A percentile compares a stretch with the other conserved stretches of the same genome.
phyloP scores from a whole-genome alignment of 2,113 vertebrate genomes.

The Phalacrocorax brasilianus region DNA sequence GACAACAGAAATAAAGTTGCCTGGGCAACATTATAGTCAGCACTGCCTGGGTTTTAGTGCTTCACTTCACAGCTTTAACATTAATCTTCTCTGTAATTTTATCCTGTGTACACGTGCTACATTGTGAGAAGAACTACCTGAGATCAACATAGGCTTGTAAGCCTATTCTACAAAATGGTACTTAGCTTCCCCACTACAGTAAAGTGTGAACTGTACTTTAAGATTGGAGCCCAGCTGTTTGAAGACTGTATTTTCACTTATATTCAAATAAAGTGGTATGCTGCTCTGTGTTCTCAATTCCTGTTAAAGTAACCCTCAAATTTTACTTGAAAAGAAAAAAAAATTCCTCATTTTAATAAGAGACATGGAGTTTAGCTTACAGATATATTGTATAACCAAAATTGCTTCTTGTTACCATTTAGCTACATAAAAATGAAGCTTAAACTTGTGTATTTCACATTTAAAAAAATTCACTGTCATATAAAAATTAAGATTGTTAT shows the following conservation, averaged over 20 bases:
- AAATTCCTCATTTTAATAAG: background rate
- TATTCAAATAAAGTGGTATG: background rate
- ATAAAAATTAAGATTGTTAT: background rate
- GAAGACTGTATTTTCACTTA: background rate
- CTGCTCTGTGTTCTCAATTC: background rate
- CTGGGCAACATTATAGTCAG: background rate
- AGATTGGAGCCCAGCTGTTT: background rate
- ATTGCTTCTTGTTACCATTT: background rate
- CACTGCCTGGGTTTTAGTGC: background rate
- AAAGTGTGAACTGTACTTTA: background rate
- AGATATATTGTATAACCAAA: background rate
- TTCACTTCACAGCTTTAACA: background rate
- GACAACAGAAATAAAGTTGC: slow-evolving; percentile 6
- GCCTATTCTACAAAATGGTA: background rate
- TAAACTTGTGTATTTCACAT: background rate
- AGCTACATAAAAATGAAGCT: background rate
- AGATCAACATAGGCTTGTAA: background rate
- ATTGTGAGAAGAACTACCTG: background rate
- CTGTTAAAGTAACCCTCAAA: background rate
- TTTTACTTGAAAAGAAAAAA: background rate
- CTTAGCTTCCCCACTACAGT: background rate
- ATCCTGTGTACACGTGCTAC: background rate
- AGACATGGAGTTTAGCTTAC: background rate
- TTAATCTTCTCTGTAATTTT: background rate
- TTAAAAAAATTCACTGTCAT: background rate